Evolutionary conservation across 2,113 vertebrate genomes (phyloP).

Genomic region (Mellivora capensis): DNA sequence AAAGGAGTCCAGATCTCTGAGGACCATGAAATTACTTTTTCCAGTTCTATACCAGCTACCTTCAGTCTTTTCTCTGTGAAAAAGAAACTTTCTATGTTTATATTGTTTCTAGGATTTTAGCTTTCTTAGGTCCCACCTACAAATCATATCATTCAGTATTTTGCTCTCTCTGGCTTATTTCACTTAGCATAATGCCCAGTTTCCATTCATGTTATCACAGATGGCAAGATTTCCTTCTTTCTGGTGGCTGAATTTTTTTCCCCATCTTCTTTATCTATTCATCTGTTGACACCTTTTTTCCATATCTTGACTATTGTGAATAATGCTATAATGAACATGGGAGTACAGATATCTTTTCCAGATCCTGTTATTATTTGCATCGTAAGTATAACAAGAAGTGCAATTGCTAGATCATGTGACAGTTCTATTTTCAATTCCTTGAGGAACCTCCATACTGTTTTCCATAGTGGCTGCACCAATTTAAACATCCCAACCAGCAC

Average conservation of each 20-base stretch:
- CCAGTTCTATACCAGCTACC: neutral
- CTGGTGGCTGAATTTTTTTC: neutral
- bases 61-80: neutral
- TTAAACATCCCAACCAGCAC: neutral
- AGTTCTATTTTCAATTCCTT: neutral
- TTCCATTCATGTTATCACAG: neutral
- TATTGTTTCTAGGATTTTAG: neutral
- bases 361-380: neutral
- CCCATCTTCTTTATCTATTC: neutral
- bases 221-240: neutral
- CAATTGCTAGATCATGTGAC: neutral
- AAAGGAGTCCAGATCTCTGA: neutral
- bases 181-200: neutral
- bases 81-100: neutral
- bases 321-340: neutral
- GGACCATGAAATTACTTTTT: neutral
- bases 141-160: neutral
- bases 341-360: neutral
- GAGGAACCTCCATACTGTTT: neutral
- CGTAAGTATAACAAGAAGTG: neutral
- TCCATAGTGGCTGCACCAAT: neutral
- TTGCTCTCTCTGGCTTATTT: neutral
- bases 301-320: neutral
- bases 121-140: neutral
- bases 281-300: neutral